Conservation (phyloP, 2,888 invertebrate genomes). For the Stenichneumon culpator region DNA sequence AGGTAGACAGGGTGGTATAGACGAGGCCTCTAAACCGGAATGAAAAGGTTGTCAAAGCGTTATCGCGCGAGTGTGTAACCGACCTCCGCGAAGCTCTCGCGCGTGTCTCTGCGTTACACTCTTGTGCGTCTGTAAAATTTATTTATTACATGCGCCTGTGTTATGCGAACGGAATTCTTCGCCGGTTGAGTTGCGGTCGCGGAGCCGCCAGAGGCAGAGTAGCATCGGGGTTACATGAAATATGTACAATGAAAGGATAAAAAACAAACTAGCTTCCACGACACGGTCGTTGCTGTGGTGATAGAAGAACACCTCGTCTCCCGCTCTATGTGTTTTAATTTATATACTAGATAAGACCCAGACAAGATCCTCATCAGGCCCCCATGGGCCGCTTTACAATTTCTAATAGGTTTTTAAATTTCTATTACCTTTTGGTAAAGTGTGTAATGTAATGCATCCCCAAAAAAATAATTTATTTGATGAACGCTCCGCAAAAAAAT, state of each 20-base stretch:
- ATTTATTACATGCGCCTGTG: conserved; percentile 24
- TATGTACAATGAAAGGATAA: neutral
- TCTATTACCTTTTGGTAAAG: too few relatives aligned
- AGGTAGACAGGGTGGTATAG: conserved; percentile 4
- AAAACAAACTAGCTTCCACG: neutral
- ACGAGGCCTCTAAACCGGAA: conserved; percentile 57
- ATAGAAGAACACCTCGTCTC: neutral
- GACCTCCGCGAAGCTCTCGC: neutral
- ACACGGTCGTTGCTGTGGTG: neutral
- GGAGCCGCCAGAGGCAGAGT: neutral
- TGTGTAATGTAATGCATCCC: too few relatives aligned
- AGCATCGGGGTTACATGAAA: conserved; percentile 23
- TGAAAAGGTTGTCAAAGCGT: conserved; percentile 61
- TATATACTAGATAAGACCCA: too few relatives aligned
- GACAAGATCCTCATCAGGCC: too few relatives aligned
- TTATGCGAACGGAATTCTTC: conserved; percentile 28
- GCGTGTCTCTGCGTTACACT: neutral
- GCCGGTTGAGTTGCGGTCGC: conserved; percentile 11
- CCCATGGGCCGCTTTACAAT: too few relatives aligned
- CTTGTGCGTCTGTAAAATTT: conserved; percentile 1
- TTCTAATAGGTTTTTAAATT: too few relatives aligned
- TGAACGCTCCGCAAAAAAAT: too few relatives aligned
- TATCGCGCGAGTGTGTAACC: conserved; percentile 34
- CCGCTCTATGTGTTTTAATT: neutral
- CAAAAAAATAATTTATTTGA: too few relatives aligned